These are phyloP conservation scores for Ptychoptera albimana DNA, from an alignment of 2,888 invertebrate species.

Conservation along the genomic window DNA sequence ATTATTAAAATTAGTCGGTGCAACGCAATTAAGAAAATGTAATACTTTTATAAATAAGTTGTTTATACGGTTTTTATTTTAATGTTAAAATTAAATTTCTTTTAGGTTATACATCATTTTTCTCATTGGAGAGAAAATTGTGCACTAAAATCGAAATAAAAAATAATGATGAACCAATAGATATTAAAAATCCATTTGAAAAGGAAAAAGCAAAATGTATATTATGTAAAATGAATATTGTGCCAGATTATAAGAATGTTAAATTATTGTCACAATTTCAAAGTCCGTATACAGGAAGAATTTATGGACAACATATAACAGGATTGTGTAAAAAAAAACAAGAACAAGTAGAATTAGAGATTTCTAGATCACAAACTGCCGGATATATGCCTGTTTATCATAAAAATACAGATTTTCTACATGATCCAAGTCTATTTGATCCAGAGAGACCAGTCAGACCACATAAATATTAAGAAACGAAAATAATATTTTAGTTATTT, in stretches of 20 bases:
- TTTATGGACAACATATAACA: constrained; percentile 87
- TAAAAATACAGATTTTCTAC: constrained; percentile 62
- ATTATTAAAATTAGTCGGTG: too few species aligned
- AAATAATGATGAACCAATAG: constrained; percentile 24
- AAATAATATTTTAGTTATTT: too few species aligned
- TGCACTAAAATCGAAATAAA: too few species aligned
- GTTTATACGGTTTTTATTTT: too few species aligned
- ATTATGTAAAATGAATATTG: constrained; percentile 66
- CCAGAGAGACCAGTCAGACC: constrained; percentile 67
- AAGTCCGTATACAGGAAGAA: constrained; percentile 82
- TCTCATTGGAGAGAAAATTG: too few species aligned
- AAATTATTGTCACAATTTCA: constrained; percentile 88
- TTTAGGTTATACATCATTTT: too few species aligned
- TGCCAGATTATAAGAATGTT: constrained; percentile 80
- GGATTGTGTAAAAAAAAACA: constrained; percentile 80
- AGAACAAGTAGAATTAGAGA: constrained; percentile 51
- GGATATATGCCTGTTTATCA: constrained; percentile 72
- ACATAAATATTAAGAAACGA: constrained; percentile 49
- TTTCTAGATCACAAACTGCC: constrained; percentile 55
- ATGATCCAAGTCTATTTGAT: constrained; percentile 84
- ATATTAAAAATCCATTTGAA: constrained; percentile 66
- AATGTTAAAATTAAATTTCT: too few species aligned
- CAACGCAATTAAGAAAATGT: too few species aligned
- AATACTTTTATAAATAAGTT: too few species aligned
- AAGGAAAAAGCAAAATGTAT: constrained; percentile 59